Base-by-base conservation (phyloP, 2,797 vertebrate genomes). In the Megaceryle alcyon region DNA sequence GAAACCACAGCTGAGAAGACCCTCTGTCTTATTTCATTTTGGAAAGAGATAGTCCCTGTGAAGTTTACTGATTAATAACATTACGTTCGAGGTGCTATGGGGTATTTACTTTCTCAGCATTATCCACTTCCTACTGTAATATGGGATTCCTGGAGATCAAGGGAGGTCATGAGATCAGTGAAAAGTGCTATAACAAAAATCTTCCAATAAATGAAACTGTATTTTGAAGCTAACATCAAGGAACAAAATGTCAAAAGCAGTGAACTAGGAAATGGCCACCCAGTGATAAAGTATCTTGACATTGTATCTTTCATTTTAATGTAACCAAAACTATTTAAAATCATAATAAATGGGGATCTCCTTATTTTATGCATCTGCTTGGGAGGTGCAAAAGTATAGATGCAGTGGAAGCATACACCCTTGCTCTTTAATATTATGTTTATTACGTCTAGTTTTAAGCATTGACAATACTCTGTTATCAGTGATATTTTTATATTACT, bases 221-320 rank as follows among this genome's bases (percentile, higher is more conserved):
- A 79, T 88, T 95, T 92, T 90, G 66, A 94, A 81, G 54, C 57
- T 69, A 65, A 88, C 80, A 78, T 95, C 65, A 90, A 87, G 79
- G 85, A 95, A 61, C 11, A 86, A 85, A 94, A 68, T 86, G 86
- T 94, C 91, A 91, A 95, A 65, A 95, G 72, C 76, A 81, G 29
- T 61, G 46, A 96, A 88, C 72, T 83, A 57, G 76, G 86, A 91
- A 81, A 73, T 54, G 87, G 31, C 95, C 87, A 95, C 90, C 93
- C 90, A 90, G 70, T 65, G 75, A 79, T 4, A 92, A 10, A 75
- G 33, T 79, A 79, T 82, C 89, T 72, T 94, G 70, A 82, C 37
- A 25, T n/a, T 61, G 9, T 69, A 63, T 88, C 91, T 88, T 91
- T 91, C 61, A 72, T 91, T 59, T 91, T 79, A 76, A 43, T 72